A percentile compares a stretch with the other conserved stretches of the same genome.
Evolutionary conservation across 2,888 invertebrate species (phyloP).

Genomic region (Calliphora vomitoria): DNA sequence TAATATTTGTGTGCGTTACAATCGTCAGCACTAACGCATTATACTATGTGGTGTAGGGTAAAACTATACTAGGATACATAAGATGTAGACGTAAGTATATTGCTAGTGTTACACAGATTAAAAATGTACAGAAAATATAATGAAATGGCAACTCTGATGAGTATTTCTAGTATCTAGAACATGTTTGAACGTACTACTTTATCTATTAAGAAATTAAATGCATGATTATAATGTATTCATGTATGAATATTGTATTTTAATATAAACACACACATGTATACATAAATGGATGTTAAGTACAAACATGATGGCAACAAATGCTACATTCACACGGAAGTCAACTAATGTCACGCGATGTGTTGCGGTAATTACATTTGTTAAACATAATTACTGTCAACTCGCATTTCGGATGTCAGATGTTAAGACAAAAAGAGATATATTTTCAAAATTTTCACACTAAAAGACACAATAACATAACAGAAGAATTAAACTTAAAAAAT

Average conservation of each 20-base stretch:
- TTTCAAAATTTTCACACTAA: not conserved
- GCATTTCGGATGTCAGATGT: constrained; percentile 6
- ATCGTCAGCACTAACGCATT: too few species aligned
- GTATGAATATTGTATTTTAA: not conserved
- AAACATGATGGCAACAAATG: constrained; percentile 5
- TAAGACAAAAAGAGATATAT: not conserved
- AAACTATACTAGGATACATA: too few species aligned
- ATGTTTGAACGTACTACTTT: too few species aligned
- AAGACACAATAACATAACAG: not conserved
- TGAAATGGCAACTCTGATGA: too few species aligned
- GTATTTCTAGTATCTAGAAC: too few species aligned
- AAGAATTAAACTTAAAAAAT: not conserved
- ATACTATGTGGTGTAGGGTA: too few species aligned
- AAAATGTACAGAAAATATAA: too few species aligned
- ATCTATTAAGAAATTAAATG: too few species aligned
- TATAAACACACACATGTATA: not conserved
- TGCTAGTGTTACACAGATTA: too few species aligned
- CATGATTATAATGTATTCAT: too few species aligned
- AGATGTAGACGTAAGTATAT: too few species aligned
- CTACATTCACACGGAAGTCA: constrained; percentile 30
- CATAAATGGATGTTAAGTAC: not conserved
- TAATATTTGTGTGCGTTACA: too few species aligned
- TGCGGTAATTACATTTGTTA: constrained; percentile 42
- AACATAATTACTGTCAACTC: constrained; percentile 36
- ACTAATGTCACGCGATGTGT: constrained; percentile 25